Evolutionary conservation across 1,140 invertebrate genomes (phyloP).

Genomic region (Pogonus chalceus): DNA sequence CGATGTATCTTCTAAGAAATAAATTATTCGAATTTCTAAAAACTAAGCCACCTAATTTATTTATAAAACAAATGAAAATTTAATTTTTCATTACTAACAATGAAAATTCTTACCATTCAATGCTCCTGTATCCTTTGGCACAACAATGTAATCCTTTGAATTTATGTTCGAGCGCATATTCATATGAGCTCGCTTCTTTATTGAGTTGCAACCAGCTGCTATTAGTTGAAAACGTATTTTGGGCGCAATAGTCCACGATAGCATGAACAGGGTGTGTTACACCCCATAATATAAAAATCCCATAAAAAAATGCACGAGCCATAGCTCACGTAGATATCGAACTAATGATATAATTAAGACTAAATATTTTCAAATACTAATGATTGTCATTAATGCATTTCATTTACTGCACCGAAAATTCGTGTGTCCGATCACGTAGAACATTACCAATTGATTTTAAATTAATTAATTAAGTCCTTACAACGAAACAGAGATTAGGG

Average conservation of each 20-base stretch:
- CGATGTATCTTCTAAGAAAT: background rate
- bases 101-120: conserved; percentile 56
- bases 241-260: conserved; percentile 30
- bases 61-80: background rate
- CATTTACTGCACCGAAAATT: too few relatives aligned
- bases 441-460: too few relatives aligned
- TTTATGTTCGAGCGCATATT: conserved; percentile 53
- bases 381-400: too few relatives aligned
- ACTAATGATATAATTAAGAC: too few relatives aligned
- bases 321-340: too few relatives aligned
- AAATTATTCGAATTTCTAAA: background rate
- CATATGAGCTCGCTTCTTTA: conserved; percentile 52
- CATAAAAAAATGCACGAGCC: too few relatives aligned
- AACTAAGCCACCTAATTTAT: background rate
- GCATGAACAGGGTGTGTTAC: conserved; percentile 8
- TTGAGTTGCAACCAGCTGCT: conserved; percentile 50
- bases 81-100: background rate
- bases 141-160: conserved; percentile 69
- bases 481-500: too few relatives aligned
- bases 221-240: conserved; percentile 28
- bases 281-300: too few relatives aligned
- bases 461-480: too few relatives aligned
- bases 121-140: conserved; percentile 59
- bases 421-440: too few relatives aligned
- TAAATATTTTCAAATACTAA: too few relatives aligned